Evolutionary conservation across 1,140 invertebrate genomes (phyloP).

Genomic region (Pseudomyrmex gracilis): DNA sequence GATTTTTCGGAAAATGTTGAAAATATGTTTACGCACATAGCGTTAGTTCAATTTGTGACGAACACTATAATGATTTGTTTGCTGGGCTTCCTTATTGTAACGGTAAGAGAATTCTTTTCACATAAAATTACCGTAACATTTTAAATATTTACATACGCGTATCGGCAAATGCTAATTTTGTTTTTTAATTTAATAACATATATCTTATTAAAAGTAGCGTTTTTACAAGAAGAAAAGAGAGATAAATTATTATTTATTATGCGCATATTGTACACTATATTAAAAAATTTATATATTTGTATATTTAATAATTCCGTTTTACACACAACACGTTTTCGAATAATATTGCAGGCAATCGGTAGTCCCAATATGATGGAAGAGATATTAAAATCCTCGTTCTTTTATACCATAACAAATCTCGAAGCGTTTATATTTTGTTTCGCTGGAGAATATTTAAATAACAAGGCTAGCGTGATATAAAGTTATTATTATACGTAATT

Average conservation of each 20-base stretch:
- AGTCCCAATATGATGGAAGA: not conserved
- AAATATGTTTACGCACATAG: slow-evolving; percentile 25
- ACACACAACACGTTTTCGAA: not conserved
- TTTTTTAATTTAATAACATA: not conserved
- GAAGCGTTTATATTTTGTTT: slow-evolving; percentile 67
- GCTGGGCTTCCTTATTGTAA: slow-evolving; percentile 30
- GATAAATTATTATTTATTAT: not conserved
- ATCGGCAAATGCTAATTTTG: not conserved
- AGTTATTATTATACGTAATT: not conserved
- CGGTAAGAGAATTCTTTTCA: slow-evolving; percentile 10
- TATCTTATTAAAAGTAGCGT: not conserved
- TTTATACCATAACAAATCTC: slow-evolving; percentile 51
- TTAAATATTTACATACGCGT: not conserved
- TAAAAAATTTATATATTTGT: not conserved
- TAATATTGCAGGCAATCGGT: slow-evolving; percentile 38
- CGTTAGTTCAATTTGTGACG: slow-evolving; percentile 18
- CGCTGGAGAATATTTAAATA: slow-evolving; percentile 65
- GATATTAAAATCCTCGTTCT: slow-evolving; percentile 43
- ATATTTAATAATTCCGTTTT: not conserved
- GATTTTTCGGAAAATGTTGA: slow-evolving; percentile 12
- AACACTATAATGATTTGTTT: slow-evolving; percentile 50
- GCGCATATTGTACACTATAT: no score
- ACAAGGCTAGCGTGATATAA: slow-evolving; percentile 27
- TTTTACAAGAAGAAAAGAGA: not conserved
- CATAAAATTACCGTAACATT: not conserved